Conservation (phyloP, 1,140 invertebrate genomes). For the Aphis gossypii region DNA sequence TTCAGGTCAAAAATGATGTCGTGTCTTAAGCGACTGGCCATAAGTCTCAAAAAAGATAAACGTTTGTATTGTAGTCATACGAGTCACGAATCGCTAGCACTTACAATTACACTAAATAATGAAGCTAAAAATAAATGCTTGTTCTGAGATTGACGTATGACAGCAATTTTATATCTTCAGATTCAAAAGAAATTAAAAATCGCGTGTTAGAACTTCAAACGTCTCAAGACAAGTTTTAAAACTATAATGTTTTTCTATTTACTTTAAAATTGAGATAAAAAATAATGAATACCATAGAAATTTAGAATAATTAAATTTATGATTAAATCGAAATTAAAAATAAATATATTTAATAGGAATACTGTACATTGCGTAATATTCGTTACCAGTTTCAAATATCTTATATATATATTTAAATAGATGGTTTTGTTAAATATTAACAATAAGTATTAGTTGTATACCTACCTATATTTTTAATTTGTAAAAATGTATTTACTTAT, state of each 20-base stretch:
- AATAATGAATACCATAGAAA: background rate
- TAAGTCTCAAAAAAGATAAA: constrained; percentile 40
- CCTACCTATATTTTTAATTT: background rate
- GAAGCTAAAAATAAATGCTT: constrained; percentile 33
- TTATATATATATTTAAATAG: background rate
- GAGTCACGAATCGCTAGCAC: constrained; percentile 35
- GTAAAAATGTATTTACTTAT: background rate
- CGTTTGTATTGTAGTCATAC: constrained; percentile 44
- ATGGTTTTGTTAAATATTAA: background rate
- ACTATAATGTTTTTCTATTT: background rate
- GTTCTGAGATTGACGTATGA: constrained; percentile 32
- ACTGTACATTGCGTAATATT: too few species aligned
- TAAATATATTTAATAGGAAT: too few species aligned
- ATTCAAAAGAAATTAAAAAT: background rate
- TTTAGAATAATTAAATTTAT: background rate
- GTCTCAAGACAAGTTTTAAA: too few species aligned
- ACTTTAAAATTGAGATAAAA: background rate
- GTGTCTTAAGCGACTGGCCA: constrained; percentile 10
- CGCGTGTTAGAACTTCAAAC: background rate
- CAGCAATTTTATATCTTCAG: background rate
- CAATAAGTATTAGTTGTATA: background rate
- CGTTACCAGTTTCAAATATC: too few species aligned
- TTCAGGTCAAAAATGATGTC: constrained; percentile 6
- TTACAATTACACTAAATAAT: constrained; percentile 20
- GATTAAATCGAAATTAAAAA: background rate